phyloP scores from a whole-genome alignment of 2,113 vertebrate species.

The Haplochromis burtoni region DNA sequence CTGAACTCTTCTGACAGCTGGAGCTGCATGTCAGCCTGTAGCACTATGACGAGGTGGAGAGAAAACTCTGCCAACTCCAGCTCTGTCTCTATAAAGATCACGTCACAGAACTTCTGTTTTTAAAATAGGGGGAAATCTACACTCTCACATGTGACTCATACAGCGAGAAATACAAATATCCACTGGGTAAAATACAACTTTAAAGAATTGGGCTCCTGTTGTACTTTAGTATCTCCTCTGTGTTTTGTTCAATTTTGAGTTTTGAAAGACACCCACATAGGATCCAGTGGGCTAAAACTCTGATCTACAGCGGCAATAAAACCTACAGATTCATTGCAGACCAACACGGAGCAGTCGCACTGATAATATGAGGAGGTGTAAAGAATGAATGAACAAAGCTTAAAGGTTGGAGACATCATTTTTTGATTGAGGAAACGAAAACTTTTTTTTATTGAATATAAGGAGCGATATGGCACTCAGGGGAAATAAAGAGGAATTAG shows the following conservation, averaged over 20 bases:
- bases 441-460: constrained; percentile 37
- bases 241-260: background rate
- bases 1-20: constrained; percentile 25
- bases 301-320: constrained; percentile 19
- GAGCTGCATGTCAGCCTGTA: constrained; percentile 29
- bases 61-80: background rate
- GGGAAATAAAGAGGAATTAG: constrained; percentile 64
- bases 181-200: background rate
- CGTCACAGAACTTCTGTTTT: constrained; percentile 10
- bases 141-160: background rate
- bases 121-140: background rate
- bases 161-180: background rate
- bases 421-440: constrained; percentile 36
- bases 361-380: background rate
- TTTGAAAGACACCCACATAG: constrained; percentile 8
- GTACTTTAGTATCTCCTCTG: background rate
- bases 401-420: constrained; percentile 4
- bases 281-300: background rate
- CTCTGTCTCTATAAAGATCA: background rate
- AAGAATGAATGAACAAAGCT: constrained; percentile 1
- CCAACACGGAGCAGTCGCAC: background rate
- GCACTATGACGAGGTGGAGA: background rate
- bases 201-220: background rate
- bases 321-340: background rate
- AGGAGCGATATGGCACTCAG: background rate